Base-by-base conservation (phyloP, 2,113 vertebrate species). In the Paedocypris sp. region DNA sequence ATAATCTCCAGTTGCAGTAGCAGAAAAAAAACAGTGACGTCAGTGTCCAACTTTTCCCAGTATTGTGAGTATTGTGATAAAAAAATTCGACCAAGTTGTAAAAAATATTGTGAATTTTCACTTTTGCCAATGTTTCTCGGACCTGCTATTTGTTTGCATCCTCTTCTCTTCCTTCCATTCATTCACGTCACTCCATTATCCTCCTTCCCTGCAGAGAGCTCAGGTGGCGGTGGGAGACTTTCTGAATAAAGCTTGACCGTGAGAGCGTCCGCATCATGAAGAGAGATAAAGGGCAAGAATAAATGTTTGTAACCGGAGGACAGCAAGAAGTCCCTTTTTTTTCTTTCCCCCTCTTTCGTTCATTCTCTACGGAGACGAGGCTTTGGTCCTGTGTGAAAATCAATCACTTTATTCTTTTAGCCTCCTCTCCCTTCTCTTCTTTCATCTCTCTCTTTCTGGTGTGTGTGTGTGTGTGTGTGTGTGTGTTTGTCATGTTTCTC, bases 381-480 rank as follows among this genome's bases (percentile, higher is more conserved):
- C 72, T 79, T 79, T 72, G 72, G 73, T 76, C 71, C 62, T 39
- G 71, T 76, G 72, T 79, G 78, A 77, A 82, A 84, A 83, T 82
- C 80, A 78, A 82, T 81, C 81, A 72, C 68, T 73, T 69, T 52
- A 66, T 36, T 64, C 70, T 71, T 79, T 82, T 74, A 75, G 71
- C 75, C 50, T 66, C 62, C 25, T 38, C 67, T 67, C 71, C 19
- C 50, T 39, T 59, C 48, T 65, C 41, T 8, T 35, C 63, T 68
- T 60, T 36, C 59, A 58, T 68, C 73, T 67, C 45, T 19, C 38
- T 8, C 29, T 60, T 25, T 41, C 18, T 13, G 6, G 33, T 19
- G 38, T 36, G 62, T 48, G 26, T 51, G n/a, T 42, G 59, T 19
- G 16, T 49, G 18, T 19, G 16, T 43, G 23, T 57, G 18, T 43